phyloP scores from a whole-genome alignment of 1,140 invertebrate genomes.

The Zelostemma sp. region DNA sequence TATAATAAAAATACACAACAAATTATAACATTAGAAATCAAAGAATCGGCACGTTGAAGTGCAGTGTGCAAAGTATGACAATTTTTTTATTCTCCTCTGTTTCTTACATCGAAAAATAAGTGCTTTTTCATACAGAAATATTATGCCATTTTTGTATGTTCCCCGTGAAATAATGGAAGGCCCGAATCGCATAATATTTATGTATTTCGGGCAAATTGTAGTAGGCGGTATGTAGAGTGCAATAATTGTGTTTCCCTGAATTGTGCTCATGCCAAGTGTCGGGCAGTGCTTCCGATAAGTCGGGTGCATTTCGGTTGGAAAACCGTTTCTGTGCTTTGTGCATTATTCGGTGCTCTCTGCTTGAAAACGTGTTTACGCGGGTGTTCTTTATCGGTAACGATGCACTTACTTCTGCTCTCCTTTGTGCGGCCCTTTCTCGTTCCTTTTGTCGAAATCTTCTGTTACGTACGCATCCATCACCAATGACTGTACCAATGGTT shows the following conservation, averaged over 20 bases:
- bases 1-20: slow-evolving; percentile 67
- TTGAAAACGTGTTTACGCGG: slow-evolving; percentile 48
- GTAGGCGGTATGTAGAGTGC: slow-evolving; percentile 18
- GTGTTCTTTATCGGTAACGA: slow-evolving; percentile 38
- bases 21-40: slow-evolving; percentile 64
- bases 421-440: slow-evolving; percentile 63
- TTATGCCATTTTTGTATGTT: slow-evolving; percentile 13
- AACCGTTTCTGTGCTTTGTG: slow-evolving; percentile 51
- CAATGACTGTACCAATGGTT: slow-evolving; percentile 83
- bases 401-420: slow-evolving; percentile 64
- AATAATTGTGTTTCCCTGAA: slow-evolving; percentile 39
- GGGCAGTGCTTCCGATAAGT: slow-evolving; percentile 46
- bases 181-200: slow-evolving; percentile 38
- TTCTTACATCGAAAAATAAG: slow-evolving; percentile 23
- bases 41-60: slow-evolving; percentile 58
- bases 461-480: slow-evolving; percentile 86
- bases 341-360: slow-evolving; percentile 50
- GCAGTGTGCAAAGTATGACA: slow-evolving; percentile 54
- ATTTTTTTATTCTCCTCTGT: slow-evolving; percentile 49
- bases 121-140: slow-evolving; percentile 8
- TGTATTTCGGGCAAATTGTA: not conserved
- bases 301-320: slow-evolving; percentile 44
- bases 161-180: not conserved
- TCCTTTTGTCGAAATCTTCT: slow-evolving; percentile 77
- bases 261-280: slow-evolving; percentile 48